Evolutionary conservation across 2,888 invertebrate genomes (phyloP).

Genomic region (Drosophila cognata): DNA sequence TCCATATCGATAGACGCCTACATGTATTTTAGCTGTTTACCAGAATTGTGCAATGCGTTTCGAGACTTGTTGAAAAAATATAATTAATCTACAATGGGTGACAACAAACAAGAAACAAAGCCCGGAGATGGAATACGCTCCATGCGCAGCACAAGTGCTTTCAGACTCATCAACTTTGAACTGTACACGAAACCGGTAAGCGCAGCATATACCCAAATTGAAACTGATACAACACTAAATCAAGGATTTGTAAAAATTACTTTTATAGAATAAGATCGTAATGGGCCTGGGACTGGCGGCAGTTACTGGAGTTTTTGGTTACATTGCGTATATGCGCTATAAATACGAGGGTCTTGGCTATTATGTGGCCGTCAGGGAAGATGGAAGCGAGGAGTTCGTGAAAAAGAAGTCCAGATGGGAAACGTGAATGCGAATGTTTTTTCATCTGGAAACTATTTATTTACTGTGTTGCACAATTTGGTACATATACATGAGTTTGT

Average conservation of each 20-base stretch:
- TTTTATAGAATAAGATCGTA: constrained; percentile 91
- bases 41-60: constrained; percentile 48
- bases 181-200: constrained; percentile 95
- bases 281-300: constrained; percentile 93
- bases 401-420: constrained; percentile 92
- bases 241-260: neutral
- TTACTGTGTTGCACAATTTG: constrained; percentile 78
- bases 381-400: constrained; percentile 88
- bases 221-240: constrained; percentile 55
- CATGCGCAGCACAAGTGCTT: constrained; percentile 88
- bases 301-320: constrained; percentile 90
- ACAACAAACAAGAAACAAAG: constrained; percentile 37
- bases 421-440: constrained; percentile 33
- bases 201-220: neutral
- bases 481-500: constrained; percentile 73
- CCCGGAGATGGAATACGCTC: constrained; percentile 76
- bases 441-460: constrained; percentile 65
- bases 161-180: constrained; percentile 94
- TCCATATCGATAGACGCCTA: constrained; percentile 26
- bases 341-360: constrained; percentile 92
- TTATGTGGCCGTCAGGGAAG: constrained; percentile 91
- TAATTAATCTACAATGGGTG: constrained; percentile 39
- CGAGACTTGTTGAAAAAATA: neutral
- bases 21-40: constrained; percentile 35
- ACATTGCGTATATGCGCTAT: constrained; percentile 93